Base-by-base conservation (phyloP, 1,140 invertebrate genomes). In the Heterodera schachtii region DNA sequence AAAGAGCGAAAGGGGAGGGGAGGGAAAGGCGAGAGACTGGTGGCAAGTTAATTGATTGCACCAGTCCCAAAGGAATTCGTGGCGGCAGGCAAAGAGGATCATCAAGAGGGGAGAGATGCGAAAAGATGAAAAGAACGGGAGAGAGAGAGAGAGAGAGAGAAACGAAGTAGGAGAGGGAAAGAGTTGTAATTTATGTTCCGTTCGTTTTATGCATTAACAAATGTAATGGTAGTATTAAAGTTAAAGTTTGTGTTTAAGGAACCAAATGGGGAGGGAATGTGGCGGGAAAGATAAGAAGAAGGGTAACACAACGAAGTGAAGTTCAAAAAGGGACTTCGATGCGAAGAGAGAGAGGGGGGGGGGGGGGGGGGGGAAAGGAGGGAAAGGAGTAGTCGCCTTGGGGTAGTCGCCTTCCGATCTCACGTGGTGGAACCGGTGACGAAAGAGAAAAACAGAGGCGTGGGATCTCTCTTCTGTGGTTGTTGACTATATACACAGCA, bases 1-100 rank as follows among this genome's bases (percentile, higher is more conserved):
- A 60, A 60, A 60, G 57, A 60, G 57, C 57, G 13, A 60, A 60
- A 60, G 9, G 16, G 16, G 69, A n/a, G 31, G 69, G 5, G 31
- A 8, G 69, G 9, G 21, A 31, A 9, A 46, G 69, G 44, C 31
- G 69, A 71, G 69, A 71, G 57, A 60, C 57, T 60, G 57, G 16
- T 60, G 57, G 16, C 57, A 60, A 52, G 69, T 71, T 71, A 71
- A 71, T 71, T 71, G 69, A 71, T 71, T 71, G 69, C 69, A n/a
- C 69, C 44, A 7, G 19, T 5, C 21, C 69, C 69, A 9, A 71
- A 71, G 21, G 69, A 46, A 71, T 71, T 71, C 69, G 69, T 46
- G 69, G 69, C 69, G 69, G 19, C 0, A 69, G 21, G 8, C 11
- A 19, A 71, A 46, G 69, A 16, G 44, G 69, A 11, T 52, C 49